Evolutionary conservation across 2,888 invertebrate species (phyloP).

Genomic region (Eledona agricola): DNA sequence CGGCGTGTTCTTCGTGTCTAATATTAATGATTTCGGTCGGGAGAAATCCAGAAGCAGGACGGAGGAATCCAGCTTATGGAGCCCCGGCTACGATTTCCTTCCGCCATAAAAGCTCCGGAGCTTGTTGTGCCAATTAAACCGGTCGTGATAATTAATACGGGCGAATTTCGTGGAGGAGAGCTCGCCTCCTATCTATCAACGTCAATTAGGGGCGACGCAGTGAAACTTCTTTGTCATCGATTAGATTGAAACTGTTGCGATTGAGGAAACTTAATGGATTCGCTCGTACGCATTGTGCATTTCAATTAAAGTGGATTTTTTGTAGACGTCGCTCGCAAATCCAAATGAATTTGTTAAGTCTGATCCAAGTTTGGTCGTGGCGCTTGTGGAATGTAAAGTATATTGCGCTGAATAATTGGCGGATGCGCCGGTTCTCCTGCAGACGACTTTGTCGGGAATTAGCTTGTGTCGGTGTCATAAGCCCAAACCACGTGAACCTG

Average conservation of each 20-base stretch:
- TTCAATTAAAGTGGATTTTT: conserved; percentile 33
- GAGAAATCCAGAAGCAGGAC: not conserved
- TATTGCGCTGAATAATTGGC: too few relatives aligned
- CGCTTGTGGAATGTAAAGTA: too few relatives aligned
- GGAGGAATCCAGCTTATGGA: too few relatives aligned
- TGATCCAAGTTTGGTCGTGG: too few relatives aligned
- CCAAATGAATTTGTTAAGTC: too few relatives aligned
- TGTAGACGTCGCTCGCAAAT: too few relatives aligned
- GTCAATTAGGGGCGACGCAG: conserved; percentile 40
- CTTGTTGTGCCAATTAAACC: conserved; percentile 28
- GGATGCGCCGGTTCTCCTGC: too few relatives aligned
- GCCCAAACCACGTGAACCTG: too few relatives aligned
- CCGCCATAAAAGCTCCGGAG: too few relatives aligned
- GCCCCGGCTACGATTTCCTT: too few relatives aligned
- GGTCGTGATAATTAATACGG: conserved; percentile 32
- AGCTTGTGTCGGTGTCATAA: too few relatives aligned
- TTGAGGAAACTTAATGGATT: conserved; percentile 41
- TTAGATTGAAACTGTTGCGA: conserved; percentile 41
- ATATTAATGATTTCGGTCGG: not conserved
- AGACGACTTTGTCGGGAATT: too few relatives aligned
- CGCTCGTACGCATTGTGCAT: conserved; percentile 36
- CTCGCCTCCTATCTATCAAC: conserved; percentile 40
- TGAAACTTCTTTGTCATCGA: conserved; percentile 43
- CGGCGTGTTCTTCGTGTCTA: not conserved
- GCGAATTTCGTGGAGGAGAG: conserved; percentile 21